Percentiles rank a stretch among this genome's conserved stretches.
These are phyloP conservation scores for Nixonia krombeini DNA, from an alignment of 1,140 invertebrate species.

Conservation along the genomic window DNA sequence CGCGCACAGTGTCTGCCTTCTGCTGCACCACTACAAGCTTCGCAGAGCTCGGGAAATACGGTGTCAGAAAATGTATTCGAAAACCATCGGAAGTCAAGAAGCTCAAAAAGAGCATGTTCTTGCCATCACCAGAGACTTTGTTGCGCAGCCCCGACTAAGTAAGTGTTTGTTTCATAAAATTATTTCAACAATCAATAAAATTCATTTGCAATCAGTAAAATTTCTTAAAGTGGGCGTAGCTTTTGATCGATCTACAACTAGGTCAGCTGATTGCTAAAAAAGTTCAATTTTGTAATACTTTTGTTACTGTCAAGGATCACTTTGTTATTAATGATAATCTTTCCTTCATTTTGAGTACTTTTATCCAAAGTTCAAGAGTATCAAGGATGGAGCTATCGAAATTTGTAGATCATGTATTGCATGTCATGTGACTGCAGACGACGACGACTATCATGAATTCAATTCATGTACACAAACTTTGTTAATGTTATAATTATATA, in stretches of 20 bases:
- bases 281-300: background rate
- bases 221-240: conserved; percentile 59
- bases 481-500: too few relatives aligned
- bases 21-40: conserved; percentile 59
- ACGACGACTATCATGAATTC: conserved; percentile 25
- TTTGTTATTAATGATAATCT: background rate
- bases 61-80: conserved; percentile 56
- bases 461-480: background rate
- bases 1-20: conserved; percentile 69
- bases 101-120: conserved; percentile 86
- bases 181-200: conserved; percentile 10
- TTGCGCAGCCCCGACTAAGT: conserved; percentile 97
- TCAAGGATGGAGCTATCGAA: too few relatives aligned
- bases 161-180: conserved; percentile 74
- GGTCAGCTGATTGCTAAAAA: conserved; percentile 62
- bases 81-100: conserved; percentile 70
- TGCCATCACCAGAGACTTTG: conserved; percentile 95
- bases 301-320: conserved; percentile 3
- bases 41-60: conserved; percentile 36
- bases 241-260: conserved; percentile 59
- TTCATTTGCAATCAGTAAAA: background rate
- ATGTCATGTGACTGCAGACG: conserved; percentile 65
- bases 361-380: background rate
- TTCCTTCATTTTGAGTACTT: background rate
- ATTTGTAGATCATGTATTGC: too few relatives aligned